Evolutionary conservation across 53 echinoderm and acorn worm genomes (phyloP).

Genomic region (Astropecten irregularis): DNA sequence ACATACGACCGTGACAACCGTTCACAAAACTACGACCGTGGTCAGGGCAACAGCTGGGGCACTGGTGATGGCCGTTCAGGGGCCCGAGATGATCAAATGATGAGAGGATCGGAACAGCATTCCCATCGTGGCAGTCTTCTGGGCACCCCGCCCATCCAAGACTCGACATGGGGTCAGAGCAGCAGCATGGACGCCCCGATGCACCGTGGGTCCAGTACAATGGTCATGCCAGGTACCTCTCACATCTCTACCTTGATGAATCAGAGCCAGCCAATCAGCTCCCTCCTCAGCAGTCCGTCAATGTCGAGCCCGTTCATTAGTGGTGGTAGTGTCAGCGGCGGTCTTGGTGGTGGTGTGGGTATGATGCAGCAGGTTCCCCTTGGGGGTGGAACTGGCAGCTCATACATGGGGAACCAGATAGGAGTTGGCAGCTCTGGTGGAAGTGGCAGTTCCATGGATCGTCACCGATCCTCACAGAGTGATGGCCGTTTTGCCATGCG

Average conservation of each 20-base stretch:
- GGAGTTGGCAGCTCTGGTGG: conserved; percentile 49
- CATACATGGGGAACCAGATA: conserved; percentile 67
- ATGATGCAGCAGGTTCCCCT: conserved; percentile 46
- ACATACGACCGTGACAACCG: conserved; percentile 42
- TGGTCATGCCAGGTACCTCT: conserved; percentile 51
- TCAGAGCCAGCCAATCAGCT: conserved; percentile 51
- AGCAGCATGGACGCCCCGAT: conserved; percentile 25
- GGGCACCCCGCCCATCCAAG: conserved; percentile 39
- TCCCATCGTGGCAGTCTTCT: conserved; percentile 36
- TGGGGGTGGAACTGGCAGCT: conserved; percentile 51
- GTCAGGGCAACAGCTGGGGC: not conserved
- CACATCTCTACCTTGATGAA: conserved; percentile 65
- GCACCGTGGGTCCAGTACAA: conserved; percentile 56
- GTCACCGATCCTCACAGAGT: conserved; percentile 39
- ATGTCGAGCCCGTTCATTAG: conserved; percentile 38
- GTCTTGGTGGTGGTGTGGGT: conserved; percentile 27
- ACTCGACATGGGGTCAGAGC: not conserved
- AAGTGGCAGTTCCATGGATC: conserved; percentile 35
- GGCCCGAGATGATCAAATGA: conserved; percentile 30
- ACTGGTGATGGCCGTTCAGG: conserved; percentile 10
- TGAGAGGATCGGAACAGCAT: conserved; percentile 9
- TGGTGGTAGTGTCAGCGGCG: conserved; percentile 59
- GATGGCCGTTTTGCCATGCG: conserved; percentile 43
- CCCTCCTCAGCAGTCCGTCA: conserved; percentile 33
- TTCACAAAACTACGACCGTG: conserved; percentile 46